Base-by-base conservation (phyloP, 1,140 invertebrate genomes). In the Charaxes varanes region DNA sequence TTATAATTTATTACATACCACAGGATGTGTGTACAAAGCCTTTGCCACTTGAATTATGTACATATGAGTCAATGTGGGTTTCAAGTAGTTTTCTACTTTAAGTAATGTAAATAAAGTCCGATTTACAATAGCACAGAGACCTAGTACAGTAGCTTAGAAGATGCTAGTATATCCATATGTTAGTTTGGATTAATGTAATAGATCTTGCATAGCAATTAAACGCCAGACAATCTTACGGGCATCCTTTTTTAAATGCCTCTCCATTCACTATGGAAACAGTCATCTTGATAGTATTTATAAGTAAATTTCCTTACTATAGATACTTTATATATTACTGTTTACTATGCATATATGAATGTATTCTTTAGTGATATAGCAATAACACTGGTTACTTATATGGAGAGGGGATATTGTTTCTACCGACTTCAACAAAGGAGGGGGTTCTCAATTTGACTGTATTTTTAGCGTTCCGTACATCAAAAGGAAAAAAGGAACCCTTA, bases 1-100 rank as follows among this genome's bases (percentile, higher is more conserved):
- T 64, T 58, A 59, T 73, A 77, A 77, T 77, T 62, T 63, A 53
- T 67, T 54, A 49, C 48, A 50, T 56, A 51, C 49, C 51, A 52
- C 57, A 70, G 62, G 59, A 71, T 65, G 57, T 64, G 32, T 53
- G 43, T 40, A 41, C 16, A 31, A 24, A 46, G 51, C 40, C 47
- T 56, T 58, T 38, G 53, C n/a, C 56, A 65, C 58, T 56, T 55
- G 51, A 58, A 61, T 64, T 51, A 43, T 28, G 36, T 30, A 34
- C 17, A 19, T 27, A 37, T 47, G 44, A 40, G 24, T 28, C 24
- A 47, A 23, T 41, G 7, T 6, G 4, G 7, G 17, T 21, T 6
- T 24, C 22, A 32, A 22, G 21, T 16, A 21, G 27, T 21, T 22
- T 16, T 21, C 6, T 28, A 42, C 41, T 40, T 14, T 50, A 45